phyloP scores from a whole-genome alignment of 2,113 vertebrate genomes.

The Coreoperca whiteheadi region DNA sequence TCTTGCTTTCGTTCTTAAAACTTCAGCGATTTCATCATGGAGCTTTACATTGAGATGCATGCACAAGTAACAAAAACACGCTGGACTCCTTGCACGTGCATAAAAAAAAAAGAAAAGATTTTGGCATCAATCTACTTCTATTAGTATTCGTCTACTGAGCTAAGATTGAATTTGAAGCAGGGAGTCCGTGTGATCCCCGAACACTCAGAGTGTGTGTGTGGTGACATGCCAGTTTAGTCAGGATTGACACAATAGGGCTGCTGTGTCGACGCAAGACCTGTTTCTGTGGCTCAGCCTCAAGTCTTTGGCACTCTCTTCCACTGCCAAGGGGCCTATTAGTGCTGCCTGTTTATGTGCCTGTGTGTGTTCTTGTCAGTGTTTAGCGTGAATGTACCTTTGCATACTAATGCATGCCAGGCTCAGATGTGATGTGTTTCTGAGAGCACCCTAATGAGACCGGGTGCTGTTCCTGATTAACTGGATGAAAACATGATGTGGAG shows the following conservation, averaged over 20 bases:
- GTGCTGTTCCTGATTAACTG: neutral
- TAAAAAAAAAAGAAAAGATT: slow-evolving; percentile 12
- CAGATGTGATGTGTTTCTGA: slow-evolving; percentile 15
- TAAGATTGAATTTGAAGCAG: slow-evolving; percentile 5
- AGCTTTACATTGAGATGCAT: neutral
- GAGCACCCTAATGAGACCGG: slow-evolving; percentile 44
- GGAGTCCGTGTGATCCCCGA: slow-evolving; percentile 8
- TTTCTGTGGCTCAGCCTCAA: slow-evolving; percentile 24
- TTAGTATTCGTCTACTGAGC: slow-evolving; percentile 20
- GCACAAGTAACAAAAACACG: neutral
- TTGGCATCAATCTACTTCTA: neutral
- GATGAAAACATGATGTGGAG: neutral
- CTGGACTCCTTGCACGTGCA: neutral
- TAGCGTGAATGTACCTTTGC: slow-evolving; percentile 27
- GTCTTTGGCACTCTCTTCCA: neutral
- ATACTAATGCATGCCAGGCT: slow-evolving; percentile 35
- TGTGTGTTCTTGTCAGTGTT: neutral
- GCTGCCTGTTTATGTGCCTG: slow-evolving; percentile 6
- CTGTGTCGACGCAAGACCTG: slow-evolving; percentile 24
- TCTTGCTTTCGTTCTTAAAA: neutral
- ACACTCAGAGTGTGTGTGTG: slow-evolving; percentile 14
- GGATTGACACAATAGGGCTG: slow-evolving; percentile 33
- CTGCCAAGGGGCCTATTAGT: slow-evolving; percentile 53
- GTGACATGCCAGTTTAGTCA: slow-evolving; percentile 21
- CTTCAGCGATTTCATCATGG: neutral